Evolutionary conservation across 1,140 invertebrate species (phyloP), one percentile per base, ranked within the genome.

Genomic region (Bathynomus jamesi): DNA sequence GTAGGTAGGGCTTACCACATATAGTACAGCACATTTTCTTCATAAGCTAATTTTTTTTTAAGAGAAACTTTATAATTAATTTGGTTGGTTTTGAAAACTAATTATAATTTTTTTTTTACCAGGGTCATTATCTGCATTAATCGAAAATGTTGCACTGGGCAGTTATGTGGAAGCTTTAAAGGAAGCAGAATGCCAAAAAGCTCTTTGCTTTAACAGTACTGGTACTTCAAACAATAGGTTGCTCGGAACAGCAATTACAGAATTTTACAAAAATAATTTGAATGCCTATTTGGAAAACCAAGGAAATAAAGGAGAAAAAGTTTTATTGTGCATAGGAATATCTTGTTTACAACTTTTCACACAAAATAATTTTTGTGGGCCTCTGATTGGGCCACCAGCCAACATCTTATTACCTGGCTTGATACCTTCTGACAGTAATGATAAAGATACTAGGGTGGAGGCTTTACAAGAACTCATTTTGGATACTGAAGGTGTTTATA

Each of bases 351-450:
- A 90, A 67, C 83, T 85, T 46, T 95, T 94, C 83, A 85, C 91
- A 70, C 89, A 93, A 82, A 84, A 83, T 40, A 95, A 95, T 82
- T 94, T 91, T 85, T 89, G 88, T 70, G 89, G 92, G 10, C 90
- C 91, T n/a, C 80, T 84, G 30, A 78, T 81, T 61, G 65, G 74
- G 11, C 78, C 70, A 31, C 40, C 69, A 21, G 76, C 79, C 29
- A 62, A 8, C 30, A 40, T 66, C 28, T 30, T 70, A 61, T 72
- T 73, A 17, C 67, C 67, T 10, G 67, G 69, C 28, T 61, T 73
- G 13, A 13, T 60, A n/a, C 60, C 61, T 28, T 72, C 69, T 31
- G 60, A 61, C 28, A 67, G 17, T 3, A 25, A 25, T 29, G 32
- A 64, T 10, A 29, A 25, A 17, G 29, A 32, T 25, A n/a, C 67